These are phyloP conservation scores for Procambarus virginalis DNA, from an alignment of 1,140 invertebrate species.

Conservation along the genomic window DNA sequence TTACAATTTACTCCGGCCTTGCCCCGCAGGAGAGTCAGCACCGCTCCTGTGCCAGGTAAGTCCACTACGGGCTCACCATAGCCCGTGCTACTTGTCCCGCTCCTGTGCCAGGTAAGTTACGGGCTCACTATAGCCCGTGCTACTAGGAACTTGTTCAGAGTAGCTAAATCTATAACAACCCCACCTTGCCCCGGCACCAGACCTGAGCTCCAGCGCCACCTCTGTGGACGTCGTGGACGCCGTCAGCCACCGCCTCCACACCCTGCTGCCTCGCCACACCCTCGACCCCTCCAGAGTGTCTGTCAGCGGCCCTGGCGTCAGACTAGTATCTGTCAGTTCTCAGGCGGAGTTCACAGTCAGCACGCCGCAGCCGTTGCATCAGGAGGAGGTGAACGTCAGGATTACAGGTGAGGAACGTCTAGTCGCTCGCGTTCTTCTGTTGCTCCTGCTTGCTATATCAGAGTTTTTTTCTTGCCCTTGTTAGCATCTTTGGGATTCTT, in stretches of 20 bases:
- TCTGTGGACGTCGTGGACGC: constrained; percentile 58
- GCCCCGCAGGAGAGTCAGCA: too few species aligned
- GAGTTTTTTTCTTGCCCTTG: neutral
- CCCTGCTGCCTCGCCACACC: neutral
- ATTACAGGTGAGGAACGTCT: constrained; percentile 32
- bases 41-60: too few species aligned
- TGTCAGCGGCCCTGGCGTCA: constrained; percentile 51
- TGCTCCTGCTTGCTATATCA: neutral
- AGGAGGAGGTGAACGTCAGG: constrained; percentile 56
- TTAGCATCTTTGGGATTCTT: neutral
- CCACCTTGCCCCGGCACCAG: neutral
- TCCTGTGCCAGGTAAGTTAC: too few species aligned
- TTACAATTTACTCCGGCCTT: too few species aligned
- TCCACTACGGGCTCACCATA: too few species aligned
- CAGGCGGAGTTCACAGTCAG: constrained; percentile 62
- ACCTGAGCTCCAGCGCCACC: constrained; percentile 52
- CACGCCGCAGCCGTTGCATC: constrained; percentile 39
- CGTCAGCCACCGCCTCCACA: constrained; percentile 45
- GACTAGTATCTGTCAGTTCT: constrained; percentile 60
- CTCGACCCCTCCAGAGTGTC: constrained; percentile 47
- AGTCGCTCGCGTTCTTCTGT: neutral
- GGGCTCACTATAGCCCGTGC: too few species aligned
- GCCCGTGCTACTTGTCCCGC: too few species aligned
- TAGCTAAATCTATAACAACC: too few species aligned
- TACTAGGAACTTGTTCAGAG: too few species aligned